These are phyloP conservation scores for Chelon auratus DNA, from an alignment of 2,797 vertebrate species.

Conservation along the genomic window DNA sequence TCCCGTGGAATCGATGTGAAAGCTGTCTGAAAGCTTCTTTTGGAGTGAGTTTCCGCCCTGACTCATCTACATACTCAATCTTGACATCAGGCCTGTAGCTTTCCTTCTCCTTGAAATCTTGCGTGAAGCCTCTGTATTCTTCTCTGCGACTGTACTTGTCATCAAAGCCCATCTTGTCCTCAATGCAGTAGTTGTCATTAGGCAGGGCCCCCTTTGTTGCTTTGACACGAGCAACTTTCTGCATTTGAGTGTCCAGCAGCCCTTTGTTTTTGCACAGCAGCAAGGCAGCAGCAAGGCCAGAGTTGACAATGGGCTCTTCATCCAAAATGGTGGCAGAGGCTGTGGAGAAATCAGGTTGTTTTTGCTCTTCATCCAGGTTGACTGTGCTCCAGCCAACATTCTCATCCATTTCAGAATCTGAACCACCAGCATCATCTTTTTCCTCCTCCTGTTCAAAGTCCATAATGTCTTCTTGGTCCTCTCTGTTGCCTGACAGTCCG, in stretches of 20 bases:
- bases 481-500: conserved; percentile 92
- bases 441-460: conserved; percentile 91
- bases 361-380: conserved; percentile 92
- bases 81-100: conserved; percentile 91
- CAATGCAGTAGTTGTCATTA: conserved; percentile 93
- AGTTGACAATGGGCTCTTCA: conserved; percentile 94
- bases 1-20: conserved; percentile 93
- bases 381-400: conserved; percentile 94
- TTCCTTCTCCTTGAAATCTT: conserved; percentile 96
- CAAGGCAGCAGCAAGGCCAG: conserved; percentile 90
- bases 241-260: conserved; percentile 91
- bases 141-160: conserved; percentile 95
- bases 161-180: conserved; percentile 96
- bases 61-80: conserved; percentile 96
- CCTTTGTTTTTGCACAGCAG: conserved; percentile 95
- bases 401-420: conserved; percentile 90
- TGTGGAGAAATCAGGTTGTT: conserved; percentile 88
- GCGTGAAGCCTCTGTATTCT: conserved; percentile 94
- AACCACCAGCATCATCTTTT: conserved; percentile 85
- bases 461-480: conserved; percentile 95
- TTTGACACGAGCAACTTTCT: conserved; percentile 91
- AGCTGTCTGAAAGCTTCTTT: conserved; percentile 96
- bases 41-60: conserved; percentile 91
- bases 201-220: conserved; percentile 87
- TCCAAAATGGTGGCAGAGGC: conserved; percentile 94